Base-by-base conservation (phyloP, 2,113 vertebrate genomes). In the Ovis aries region DNA sequence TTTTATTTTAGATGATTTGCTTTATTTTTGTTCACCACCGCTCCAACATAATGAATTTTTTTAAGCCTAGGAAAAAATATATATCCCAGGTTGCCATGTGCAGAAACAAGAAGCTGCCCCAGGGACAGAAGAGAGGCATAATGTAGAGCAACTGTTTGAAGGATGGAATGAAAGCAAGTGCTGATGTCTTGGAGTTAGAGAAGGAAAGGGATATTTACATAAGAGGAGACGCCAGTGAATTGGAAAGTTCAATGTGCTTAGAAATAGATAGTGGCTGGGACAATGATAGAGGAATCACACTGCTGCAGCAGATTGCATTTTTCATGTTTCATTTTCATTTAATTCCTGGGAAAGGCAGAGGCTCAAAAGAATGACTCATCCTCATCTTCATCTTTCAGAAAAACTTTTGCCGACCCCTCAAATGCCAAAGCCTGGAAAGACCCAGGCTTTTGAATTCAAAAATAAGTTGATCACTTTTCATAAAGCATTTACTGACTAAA, bases 191-290 rank as follows among this genome's bases (percentile, higher is more conserved):
- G 93, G 0, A 48, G 94, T 93, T 90, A 97, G 92, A 98, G 96
- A 95, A 95, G 91, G 97, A 97, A 88, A 98, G 88, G 96, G 97
- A 95, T 96, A 98, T 98, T 98, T 98, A 97, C 96, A 96, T 82
- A 95, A 97, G 93, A 88, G 12, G 95, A 97, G 97, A 77, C 4
- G 59, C 96, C 97, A 95, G 0, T 89, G 94, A 93, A 90, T 94
- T 50, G 53, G 84, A 96, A 97, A 98, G 95, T 1, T 17, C 96
- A 97, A 55, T 53, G 94, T 95, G 88, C 95, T 96, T 93, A 98
- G 98, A 80, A 93, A 97, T 92, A 97, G 92, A 95, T 80, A 84
- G 97, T 95, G 96, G 52, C 92, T 83, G 97, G 98, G 82, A 89
- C 93, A 92, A 90, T 85, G 88, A 97, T 14, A 60, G 96, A 98